Evolutionary conservation across 2,888 invertebrate species (phyloP).

Genomic region (Euzophera pinguis): DNA sequence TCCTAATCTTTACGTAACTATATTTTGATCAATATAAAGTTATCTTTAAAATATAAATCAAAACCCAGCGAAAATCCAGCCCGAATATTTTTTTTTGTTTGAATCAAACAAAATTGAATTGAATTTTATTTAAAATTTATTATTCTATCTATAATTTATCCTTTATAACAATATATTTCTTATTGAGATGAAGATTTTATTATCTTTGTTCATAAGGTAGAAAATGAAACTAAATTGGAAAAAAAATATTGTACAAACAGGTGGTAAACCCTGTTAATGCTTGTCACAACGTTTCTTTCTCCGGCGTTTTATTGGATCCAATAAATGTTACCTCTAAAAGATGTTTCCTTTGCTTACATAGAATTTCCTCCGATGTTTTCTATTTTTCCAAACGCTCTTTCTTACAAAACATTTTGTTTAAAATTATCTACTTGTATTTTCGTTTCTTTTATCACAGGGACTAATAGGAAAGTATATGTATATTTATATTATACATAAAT

Average conservation of each 20-base stretch:
- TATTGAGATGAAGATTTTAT: too few species aligned
- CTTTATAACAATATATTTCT: neutral
- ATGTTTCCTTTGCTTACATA: slow-evolving; percentile 7
- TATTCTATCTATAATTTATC: too few species aligned
- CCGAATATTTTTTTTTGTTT: too few species aligned
- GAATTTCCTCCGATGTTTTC: neutral
- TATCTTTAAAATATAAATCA: too few species aligned
- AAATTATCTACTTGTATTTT: too few species aligned
- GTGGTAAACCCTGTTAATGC: slow-evolving; percentile 13
- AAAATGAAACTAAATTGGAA: neutral
- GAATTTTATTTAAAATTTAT: too few species aligned
- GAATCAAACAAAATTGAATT: too few species aligned
- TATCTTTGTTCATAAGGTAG: neutral
- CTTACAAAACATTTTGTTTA: neutral
- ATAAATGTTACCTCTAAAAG: slow-evolving; percentile 20
- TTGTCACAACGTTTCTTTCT: slow-evolving; percentile 20
- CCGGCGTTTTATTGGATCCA: slow-evolving; percentile 20
- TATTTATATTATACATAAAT: too few species aligned
- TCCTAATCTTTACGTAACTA: neutral
- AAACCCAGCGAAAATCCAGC: too few species aligned
- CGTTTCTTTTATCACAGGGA: too few species aligned
- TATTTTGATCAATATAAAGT: too few species aligned
- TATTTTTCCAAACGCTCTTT: neutral
- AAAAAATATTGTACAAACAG: slow-evolving; percentile 5
- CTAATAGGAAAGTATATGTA: too few species aligned